These are phyloP conservation scores for Pterobdella sp. DNA, from an alignment of 2,888 invertebrate genomes.

Conservation along the genomic window DNA sequence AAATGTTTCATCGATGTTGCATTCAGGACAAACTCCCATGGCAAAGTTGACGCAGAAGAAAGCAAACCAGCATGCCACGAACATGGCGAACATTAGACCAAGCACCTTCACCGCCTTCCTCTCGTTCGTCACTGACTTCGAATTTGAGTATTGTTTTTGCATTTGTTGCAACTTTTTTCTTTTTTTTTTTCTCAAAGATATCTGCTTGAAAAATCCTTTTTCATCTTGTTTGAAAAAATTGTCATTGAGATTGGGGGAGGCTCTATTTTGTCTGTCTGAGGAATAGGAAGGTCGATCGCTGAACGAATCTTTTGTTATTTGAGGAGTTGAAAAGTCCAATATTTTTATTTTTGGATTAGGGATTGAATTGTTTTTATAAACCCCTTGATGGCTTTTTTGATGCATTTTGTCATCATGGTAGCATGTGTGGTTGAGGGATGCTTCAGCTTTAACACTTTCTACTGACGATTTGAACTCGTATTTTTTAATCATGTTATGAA, in stretches of 20 bases:
- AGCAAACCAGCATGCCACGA: constrained; percentile 50
- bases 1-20: constrained; percentile 58
- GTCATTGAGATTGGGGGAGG: not conserved
- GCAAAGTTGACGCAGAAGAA: constrained; percentile 58
- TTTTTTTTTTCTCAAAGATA: not conserved
- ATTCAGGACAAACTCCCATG: constrained; percentile 65
- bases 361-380: too few species aligned
- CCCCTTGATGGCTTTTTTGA: too few species aligned
- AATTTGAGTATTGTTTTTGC: not conserved
- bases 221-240: not conserved
- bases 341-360: too few species aligned
- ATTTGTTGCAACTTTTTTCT: not conserved
- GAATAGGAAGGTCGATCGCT: too few species aligned
- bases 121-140: constrained; percentile 65
- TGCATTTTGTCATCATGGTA: too few species aligned
- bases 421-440: too few species aligned
- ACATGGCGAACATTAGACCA: constrained; percentile 49
- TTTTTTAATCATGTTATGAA: not conserved
- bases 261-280: too few species aligned
- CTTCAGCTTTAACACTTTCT: too few species aligned
- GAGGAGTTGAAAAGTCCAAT: too few species aligned
- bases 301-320: too few species aligned
- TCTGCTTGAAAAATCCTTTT: not conserved
- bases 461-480: constrained; percentile 2
- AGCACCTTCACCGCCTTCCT: constrained; percentile 81